Percentiles rank a stretch among this genome's conserved stretches.
These are phyloP conservation scores for Trichechus manatus DNA, from an alignment of 2,113 vertebrate genomes.

Conservation along the genomic window DNA sequence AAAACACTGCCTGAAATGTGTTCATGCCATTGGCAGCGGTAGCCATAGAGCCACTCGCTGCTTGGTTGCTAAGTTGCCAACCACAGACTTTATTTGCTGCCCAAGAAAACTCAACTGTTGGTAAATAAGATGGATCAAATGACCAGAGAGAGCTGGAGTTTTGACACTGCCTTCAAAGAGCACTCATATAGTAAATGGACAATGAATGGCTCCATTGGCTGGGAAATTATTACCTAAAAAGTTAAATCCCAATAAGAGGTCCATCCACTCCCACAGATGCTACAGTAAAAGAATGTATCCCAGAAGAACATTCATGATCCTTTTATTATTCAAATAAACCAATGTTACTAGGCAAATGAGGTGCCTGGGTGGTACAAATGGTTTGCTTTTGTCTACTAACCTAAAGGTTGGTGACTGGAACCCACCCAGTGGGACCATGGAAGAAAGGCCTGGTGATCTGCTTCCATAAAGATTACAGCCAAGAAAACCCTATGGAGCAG, in stretches of 20 bases:
- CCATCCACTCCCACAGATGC: background rate
- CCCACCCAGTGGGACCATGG: background rate
- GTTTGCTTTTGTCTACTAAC: background rate
- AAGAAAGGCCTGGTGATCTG: background rate
- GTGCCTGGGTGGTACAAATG: background rate
- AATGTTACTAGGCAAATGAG: background rate
- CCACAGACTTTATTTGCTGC: background rate
- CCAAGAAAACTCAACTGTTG: background rate
- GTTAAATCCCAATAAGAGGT: background rate
- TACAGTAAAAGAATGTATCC: background rate
- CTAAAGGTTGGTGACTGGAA: background rate
- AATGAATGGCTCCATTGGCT: background rate
- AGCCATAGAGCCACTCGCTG: background rate
- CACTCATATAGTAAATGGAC: background rate
- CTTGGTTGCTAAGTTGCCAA: background rate
- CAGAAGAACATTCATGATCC: background rate
- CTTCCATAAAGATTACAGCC: background rate
- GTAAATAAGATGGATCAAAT: background rate
- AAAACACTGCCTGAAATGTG: background rate
- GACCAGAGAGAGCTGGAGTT: background rate
- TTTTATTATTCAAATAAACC: constrained; percentile 26
- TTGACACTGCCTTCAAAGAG: background rate
- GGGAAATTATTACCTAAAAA: background rate
- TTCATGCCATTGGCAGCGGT: background rate
- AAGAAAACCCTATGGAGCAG: background rate